Conservation (phyloP, 2,797 vertebrate species). For the Phoxinus dragarum region DNA sequence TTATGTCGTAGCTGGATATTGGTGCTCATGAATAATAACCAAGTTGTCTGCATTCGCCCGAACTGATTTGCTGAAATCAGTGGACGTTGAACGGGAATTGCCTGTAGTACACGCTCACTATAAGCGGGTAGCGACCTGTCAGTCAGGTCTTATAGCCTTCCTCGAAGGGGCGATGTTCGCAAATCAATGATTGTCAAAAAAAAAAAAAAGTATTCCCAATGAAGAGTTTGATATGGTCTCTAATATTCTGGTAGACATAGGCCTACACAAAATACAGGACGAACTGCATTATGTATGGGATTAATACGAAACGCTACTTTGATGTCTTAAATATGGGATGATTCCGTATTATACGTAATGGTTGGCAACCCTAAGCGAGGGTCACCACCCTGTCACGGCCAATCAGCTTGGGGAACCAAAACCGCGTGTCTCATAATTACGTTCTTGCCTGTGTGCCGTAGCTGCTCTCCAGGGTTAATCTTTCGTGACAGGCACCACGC, state of each 20-base stretch:
- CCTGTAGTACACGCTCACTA: background rate
- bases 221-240: background rate
- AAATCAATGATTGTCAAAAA: too few relatives aligned
- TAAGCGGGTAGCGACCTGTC: too few relatives aligned
- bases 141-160: too few relatives aligned
- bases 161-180: too few relatives aligned
- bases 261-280: too few relatives aligned
- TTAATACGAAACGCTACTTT: background rate
- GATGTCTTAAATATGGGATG: background rate
- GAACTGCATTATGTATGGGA: background rate
- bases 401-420: slow-evolving; percentile 39
- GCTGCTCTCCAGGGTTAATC: slow-evolving; percentile 41
- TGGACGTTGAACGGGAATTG: background rate
- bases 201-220: too few relatives aligned
- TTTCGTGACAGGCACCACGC: slow-evolving; percentile 29
- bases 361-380: background rate
- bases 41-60: background rate
- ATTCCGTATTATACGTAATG: background rate
- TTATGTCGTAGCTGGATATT: background rate
- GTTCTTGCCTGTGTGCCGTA: slow-evolving; percentile 3
- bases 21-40: background rate
- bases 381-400: slow-evolving; percentile 31
- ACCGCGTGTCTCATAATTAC: slow-evolving; percentile 16
- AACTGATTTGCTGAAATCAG: too few relatives aligned
- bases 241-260: background rate